Conservation (phyloP, 2,797 vertebrate genomes). For the Fratercula arctica region DNA sequence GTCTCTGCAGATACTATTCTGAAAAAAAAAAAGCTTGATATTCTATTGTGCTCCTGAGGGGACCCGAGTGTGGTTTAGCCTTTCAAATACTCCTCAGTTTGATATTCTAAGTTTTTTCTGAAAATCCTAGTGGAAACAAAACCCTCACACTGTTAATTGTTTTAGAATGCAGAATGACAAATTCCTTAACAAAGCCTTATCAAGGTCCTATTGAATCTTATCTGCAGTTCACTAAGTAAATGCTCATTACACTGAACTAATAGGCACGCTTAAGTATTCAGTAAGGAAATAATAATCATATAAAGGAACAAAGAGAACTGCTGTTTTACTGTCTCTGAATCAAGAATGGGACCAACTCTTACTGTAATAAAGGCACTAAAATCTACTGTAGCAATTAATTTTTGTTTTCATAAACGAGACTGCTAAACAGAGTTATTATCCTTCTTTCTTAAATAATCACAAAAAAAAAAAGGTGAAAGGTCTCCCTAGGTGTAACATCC, state of each 20-base stretch:
- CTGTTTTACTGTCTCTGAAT: conserved; percentile 21
- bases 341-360: conserved; percentile 9
- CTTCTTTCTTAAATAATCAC: background rate
- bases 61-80: conserved; percentile 35
- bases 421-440: background rate
- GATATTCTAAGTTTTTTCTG: conserved; percentile 30
- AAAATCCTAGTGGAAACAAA: conserved; percentile 56
- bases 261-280: conserved; percentile 44
- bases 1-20: conserved; percentile 26
- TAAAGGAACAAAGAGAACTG: conserved; percentile 51
- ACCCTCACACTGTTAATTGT: conserved; percentile 55
- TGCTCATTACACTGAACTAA: conserved; percentile 65
- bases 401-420: conserved; percentile 10
- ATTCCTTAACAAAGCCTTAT: conserved; percentile 72
- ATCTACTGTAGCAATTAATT: conserved; percentile 4
- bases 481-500: background rate
- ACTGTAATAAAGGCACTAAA: background rate
- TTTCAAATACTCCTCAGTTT: conserved; percentile 47
- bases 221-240: conserved; percentile 72
- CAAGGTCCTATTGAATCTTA: conserved; percentile 61
- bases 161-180: conserved; percentile 56
- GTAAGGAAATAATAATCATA: conserved; percentile 11
- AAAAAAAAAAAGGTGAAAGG: background rate
- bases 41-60: background rate
- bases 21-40: background rate